phyloP scores from a whole-genome alignment of 2,888 invertebrate species.

The Bruchidius siliquastri region DNA sequence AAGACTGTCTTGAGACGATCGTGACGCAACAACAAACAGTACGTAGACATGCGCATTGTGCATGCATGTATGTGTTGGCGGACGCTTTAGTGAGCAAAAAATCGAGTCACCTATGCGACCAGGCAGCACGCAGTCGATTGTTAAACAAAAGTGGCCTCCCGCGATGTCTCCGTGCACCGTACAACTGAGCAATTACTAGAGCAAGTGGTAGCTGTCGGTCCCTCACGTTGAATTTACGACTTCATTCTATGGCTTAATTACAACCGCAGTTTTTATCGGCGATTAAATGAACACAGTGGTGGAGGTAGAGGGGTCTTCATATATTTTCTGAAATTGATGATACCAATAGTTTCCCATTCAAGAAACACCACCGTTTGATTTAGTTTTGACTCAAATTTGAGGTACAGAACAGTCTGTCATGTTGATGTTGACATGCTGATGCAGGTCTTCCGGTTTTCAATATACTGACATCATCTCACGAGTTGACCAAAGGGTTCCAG shows the following conservation, averaged over 20 bases:
- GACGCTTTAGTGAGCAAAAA: background rate
- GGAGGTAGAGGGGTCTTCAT: too few relatives aligned
- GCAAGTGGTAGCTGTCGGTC: background rate
- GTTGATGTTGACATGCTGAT: too few relatives aligned
- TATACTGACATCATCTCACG: too few relatives aligned
- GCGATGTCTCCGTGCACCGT: background rate
- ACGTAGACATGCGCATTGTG: background rate
- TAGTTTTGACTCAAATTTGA: too few relatives aligned
- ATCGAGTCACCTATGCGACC: background rate
- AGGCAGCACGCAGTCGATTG: background rate
- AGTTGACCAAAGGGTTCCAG: too few relatives aligned
- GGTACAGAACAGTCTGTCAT: too few relatives aligned
- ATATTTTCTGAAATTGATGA: too few relatives aligned
- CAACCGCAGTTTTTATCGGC: background rate
- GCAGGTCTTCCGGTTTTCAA: too few relatives aligned
- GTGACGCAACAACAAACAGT: background rate
- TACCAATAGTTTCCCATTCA: too few relatives aligned
- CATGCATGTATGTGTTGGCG: background rate
- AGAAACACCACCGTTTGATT: too few relatives aligned
- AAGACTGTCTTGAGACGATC: too few relatives aligned
- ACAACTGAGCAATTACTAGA: constrained; percentile 1
- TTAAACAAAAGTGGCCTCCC: constrained; percentile 1
- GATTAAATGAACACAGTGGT: background rate
- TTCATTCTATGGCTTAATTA: constrained; percentile 3
- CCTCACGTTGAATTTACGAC: background rate